A percentile compares a stretch with the other conserved stretches of the same genome.
phyloP scores from a whole-genome alignment of 2,888 invertebrate genomes.

The Reticulitermes lucifugus region DNA sequence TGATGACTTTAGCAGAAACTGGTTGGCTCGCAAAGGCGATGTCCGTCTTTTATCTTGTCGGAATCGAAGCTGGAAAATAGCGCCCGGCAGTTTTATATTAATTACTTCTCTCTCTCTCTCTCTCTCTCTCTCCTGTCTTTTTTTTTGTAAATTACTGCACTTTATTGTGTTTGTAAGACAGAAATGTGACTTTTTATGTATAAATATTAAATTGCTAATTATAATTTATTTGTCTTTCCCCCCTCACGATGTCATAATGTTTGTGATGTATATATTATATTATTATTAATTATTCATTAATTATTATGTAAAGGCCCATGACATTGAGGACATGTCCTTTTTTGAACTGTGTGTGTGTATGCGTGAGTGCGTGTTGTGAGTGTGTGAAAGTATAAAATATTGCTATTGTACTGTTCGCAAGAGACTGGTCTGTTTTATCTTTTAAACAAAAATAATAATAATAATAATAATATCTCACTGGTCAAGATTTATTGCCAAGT shows the following conservation, averaged over 20 bases:
- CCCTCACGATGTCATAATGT: constrained; percentile 51
- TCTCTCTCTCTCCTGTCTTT: background rate
- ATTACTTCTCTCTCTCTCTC: background rate
- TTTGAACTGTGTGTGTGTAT: constrained; percentile 43
- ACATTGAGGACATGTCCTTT: constrained; percentile 54
- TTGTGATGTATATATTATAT: constrained; percentile 54
- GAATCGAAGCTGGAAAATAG: background rate
- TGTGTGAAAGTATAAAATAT: constrained; percentile 49
- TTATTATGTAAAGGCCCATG: constrained; percentile 54
- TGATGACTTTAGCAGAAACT: constrained; percentile 39
- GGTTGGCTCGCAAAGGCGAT: constrained; percentile 28
- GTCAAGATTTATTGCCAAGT: constrained; percentile 51
- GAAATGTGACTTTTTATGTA: constrained; percentile 48
- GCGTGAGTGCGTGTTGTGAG: constrained; percentile 43
- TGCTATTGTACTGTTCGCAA: constrained; percentile 53
- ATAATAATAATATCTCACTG: constrained; percentile 48
- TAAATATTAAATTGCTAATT: constrained; percentile 50
- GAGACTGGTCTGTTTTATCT: constrained; percentile 55
- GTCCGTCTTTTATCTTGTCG: constrained; percentile 10
- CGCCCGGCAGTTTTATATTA: constrained; percentile 5
- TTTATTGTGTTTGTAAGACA: constrained; percentile 44
- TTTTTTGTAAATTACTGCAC: constrained; percentile 45
- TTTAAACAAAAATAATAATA: constrained; percentile 49
- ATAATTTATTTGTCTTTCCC: constrained; percentile 53
- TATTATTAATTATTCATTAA: constrained; percentile 53